A percentile compares a stretch with the other conserved stretches of the same genome.
Conservation (phyloP, 1,140 invertebrate species). For the Plutomurus gul region DNA sequence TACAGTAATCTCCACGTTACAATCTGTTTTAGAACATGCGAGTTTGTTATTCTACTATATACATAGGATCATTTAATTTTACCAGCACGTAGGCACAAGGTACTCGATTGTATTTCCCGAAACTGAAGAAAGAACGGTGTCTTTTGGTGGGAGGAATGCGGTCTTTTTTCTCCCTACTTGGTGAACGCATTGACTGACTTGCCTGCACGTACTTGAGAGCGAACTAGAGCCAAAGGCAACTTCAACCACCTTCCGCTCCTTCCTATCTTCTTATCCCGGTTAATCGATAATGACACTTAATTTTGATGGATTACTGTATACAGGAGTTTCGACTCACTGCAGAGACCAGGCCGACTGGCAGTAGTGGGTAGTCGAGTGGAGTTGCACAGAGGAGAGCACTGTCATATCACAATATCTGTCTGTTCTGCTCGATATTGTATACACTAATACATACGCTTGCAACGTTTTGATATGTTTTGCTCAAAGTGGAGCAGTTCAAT, state of each 20-base stretch:
- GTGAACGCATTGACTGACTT: neutral
- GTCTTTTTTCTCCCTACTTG: neutral
- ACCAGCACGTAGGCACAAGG: too few relatives aligned
- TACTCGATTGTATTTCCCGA: too few relatives aligned
- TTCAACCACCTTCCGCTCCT: conserved; percentile 22
- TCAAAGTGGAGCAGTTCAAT: neutral
- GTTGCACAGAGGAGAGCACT: neutral
- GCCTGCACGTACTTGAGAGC: neutral
- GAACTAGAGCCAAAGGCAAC: conserved; percentile 1
- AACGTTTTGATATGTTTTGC: too few relatives aligned
- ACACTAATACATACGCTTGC: neutral
- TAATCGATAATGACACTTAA: conserved; percentile 55
- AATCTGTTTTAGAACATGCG: too few relatives aligned
- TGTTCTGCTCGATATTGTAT: neutral
- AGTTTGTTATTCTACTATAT: too few relatives aligned
- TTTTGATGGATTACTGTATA: conserved; percentile 54
- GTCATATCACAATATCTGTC: neutral
- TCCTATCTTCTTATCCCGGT: conserved; percentile 38
- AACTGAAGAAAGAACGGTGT: too few relatives aligned
- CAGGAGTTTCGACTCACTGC: conserved; percentile 6
- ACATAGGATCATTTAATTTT: too few relatives aligned
- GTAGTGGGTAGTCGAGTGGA: neutral
- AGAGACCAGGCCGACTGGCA: neutral
- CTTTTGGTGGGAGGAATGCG: too few relatives aligned
- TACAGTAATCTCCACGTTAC: too few relatives aligned